Evolutionary conservation across 2,888 invertebrate genomes (phyloP).

Genomic region (Nephrotoma guestfalica): DNA sequence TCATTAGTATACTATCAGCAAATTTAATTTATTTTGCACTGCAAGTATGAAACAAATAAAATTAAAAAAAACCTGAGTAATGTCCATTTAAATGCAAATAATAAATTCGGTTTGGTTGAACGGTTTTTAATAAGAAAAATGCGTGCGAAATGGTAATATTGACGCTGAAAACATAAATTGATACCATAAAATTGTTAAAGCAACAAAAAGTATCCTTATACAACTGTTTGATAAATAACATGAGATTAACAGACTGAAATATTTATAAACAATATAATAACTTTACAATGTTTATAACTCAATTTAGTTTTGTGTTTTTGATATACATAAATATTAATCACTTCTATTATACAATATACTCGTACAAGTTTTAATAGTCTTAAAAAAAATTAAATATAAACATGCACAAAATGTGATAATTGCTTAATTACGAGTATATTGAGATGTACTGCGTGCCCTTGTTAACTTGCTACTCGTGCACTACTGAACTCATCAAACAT

Average conservation of each 20-base stretch:
- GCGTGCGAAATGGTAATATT: not conserved
- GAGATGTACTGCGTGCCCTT: not conserved
- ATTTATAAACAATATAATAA: not conserved
- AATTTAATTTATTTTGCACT: not conserved
- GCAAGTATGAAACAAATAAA: not conserved
- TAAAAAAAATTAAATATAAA: not conserved
- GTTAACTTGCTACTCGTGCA: not conserved
- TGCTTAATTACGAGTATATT: not conserved
- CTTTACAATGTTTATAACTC: not conserved
- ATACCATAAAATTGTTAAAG: not conserved
- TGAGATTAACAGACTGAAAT: not conserved
- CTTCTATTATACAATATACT: not conserved
- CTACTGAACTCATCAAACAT: no score
- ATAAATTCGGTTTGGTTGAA: not conserved
- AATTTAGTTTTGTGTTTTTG: not conserved
- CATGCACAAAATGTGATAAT: not conserved
- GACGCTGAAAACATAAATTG: not conserved
- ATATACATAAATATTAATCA: not conserved
- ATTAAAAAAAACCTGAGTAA: not conserved
- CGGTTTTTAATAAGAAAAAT: not conserved
- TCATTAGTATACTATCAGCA: not conserved
- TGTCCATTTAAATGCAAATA: not conserved
- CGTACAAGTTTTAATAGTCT: not conserved
- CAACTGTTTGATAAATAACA: not conserved
- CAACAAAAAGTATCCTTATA: not conserved